A percentile compares a stretch with the other conserved stretches of the same genome.
These are phyloP conservation scores for Eriocheir sinensis DNA, from an alignment of 1,140 invertebrate genomes.

Conservation along the genomic window DNA sequence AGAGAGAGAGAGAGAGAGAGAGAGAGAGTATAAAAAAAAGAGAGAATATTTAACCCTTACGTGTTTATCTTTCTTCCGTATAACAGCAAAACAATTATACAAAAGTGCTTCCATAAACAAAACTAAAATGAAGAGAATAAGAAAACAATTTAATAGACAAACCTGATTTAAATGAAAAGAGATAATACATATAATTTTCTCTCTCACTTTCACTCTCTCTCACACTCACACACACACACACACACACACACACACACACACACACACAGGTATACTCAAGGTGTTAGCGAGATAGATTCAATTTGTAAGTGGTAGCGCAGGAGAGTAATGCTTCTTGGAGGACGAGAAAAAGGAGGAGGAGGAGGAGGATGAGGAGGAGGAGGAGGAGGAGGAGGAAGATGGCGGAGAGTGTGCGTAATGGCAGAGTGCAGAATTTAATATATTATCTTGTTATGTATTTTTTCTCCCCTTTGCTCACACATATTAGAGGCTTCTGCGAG, in stretches of 20 bases:
- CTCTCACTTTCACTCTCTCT: neutral
- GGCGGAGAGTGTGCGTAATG: neutral
- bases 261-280: too few relatives aligned
- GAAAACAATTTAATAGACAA: too few relatives aligned
- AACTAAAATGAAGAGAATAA: too few relatives aligned
- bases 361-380: neutral
- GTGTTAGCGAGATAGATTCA: neutral
- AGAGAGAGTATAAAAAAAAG: neutral
- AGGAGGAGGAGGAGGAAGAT: too few relatives aligned
- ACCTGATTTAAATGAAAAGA: neutral
- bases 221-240: constrained; percentile 23
- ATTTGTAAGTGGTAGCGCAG: neutral
- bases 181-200: neutral
- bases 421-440: too few relatives aligned
- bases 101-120: too few relatives aligned
- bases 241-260: constrained; percentile 31
- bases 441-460: too few relatives aligned
- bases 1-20: too few relatives aligned
- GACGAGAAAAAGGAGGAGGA: neutral
- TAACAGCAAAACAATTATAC: too few relatives aligned
- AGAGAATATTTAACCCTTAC: neutral
- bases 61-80: too few relatives aligned
- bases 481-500: too few relatives aligned
- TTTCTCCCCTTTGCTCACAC: too few relatives aligned
- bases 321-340: neutral